Evolutionary conservation across 1,140 invertebrate genomes (phyloP), one percentile per base, ranked within the genome.

Genomic region (Habropoda laboriosa): DNA sequence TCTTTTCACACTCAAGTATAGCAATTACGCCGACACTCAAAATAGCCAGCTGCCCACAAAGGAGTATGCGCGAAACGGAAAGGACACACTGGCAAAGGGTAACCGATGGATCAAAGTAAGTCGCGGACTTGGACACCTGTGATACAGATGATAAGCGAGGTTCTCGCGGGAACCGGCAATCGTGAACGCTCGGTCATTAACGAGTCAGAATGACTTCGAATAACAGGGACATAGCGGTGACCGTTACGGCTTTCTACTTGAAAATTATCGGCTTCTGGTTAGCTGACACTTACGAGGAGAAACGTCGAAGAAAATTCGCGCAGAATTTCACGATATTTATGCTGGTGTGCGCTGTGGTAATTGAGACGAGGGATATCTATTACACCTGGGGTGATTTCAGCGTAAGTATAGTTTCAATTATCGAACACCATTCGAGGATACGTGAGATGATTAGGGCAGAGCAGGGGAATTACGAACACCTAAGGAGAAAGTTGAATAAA

Each of bases 251-350:
- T 0, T 53, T 38, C 8, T 68, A 35, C 12, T 79, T 87, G 86
- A 80, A 51, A 30, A 27, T 57, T 12, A 32, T 68, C 12, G 86
- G 86, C 7, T 70, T 85, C 2, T 87, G 85, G 85, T 12, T 53
- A 0, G n/a, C 79, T 1, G 21, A 75, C 0, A 79, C 38, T 0
- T n/a, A 58, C 42, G 32, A 0, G 0, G 78, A 80, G 53, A 1
- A 79, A 74, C 30, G 32, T 4, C 5, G 32, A 0, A 53, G 49
- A 1, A 80, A 74, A 0, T 38, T 53, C 2, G 4, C 47, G 30
- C 12, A 57, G 10, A 6, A 8, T 32, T 87, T 75, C 27, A 82
- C 79, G 3, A 0, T 70, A n/a, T 30, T 27, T 0, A 3, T 45
- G 3, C 0, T 83, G 0, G 0, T 30, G 0, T 0, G 60, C 4